Base-by-base conservation (phyloP, 2,888 invertebrate species). In the Leptogaster cylindrica region DNA sequence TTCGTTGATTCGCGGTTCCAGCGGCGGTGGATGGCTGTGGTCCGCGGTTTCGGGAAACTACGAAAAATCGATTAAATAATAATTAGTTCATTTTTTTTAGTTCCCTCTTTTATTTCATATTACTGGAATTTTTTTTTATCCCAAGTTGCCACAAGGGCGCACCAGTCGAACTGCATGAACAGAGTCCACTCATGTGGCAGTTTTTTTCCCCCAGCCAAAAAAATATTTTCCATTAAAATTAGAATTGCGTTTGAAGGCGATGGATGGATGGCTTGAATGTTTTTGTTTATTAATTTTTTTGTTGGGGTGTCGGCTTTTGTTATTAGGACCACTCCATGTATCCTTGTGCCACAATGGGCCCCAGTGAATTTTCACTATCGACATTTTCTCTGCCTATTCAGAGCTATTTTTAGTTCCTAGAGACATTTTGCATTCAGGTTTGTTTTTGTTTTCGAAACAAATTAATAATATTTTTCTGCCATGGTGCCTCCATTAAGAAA, bases 401-500 rank as follows among this genome's bases (percentile, higher is more conserved):
- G n/a, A n/a, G 28, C 28, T 25, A 51, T 51, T 51, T 51, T 28
- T 51, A 25, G 50, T 50, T 14, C 16, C n/a, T n/a, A n/a, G n/a
- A 28, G 28, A 51, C 23, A 14, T n/a, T 50, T 50, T 51, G 14
- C 51, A 51, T 51, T 51, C n/a, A n/a, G n/a, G 28, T 16, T 51
- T 31, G 28, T 10, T 6, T 14, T 28, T 51, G 23, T 51, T 51
- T 48, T 51, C 12, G 23, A 14, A 25, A 14, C 41, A 16, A 16
- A 51, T 20, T 55, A 55, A 55, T 33, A 55, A 55, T 18, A 33
- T 16, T 33, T 55, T 33, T 55, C 33, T 55, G 55, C 36, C 55
- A 55, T 18, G 55, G 55, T 55, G 6, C 55, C n/a, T 20, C 55
- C 33, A 55, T 55, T 33, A 55, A 55, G 55, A 55, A 55, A 55